Evolutionary conservation across 2,888 invertebrate genomes (phyloP), one percentile per base, ranked within the genome.

Genomic region (Yponomeuta sedellus): DNA sequence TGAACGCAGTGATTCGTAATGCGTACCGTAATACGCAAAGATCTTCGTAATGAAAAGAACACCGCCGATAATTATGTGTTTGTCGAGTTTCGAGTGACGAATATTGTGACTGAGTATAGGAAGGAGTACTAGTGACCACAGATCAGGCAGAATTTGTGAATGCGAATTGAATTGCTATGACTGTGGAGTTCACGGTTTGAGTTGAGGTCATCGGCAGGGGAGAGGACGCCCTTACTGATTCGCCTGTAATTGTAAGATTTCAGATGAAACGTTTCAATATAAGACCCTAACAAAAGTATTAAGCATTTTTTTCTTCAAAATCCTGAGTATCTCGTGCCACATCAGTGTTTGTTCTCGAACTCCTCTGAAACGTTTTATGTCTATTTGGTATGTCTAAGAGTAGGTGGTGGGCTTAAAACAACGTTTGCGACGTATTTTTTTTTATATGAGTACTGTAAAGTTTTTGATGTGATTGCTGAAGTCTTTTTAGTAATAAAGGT

Each of bases 181-280:
- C 58, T 19, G 58, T 19, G 20, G 19, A 58, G 10, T 58, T 58
- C 58, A 58, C 58, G n/a, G 12, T 20, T 10, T 58, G 20, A 58
- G 20, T 58, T 10, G 58, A 58, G n/a, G 58, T 5, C 19, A n/a
- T 58, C 58, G n/a, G 58, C 16, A 5, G 16, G 44, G 62, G 62
- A 62, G 62, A 34, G 62, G 62, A 62, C 62, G 62, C 62, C 62
- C 28, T 61, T 61, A 62, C 20, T 62, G 62, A 39, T 62, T 34
- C n/a, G 40, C 20, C 34, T 11, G 16, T 39, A 62, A 8, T 20
- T 39, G 8, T 39, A 25, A 39, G 28, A n/a, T 16, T 62, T 59
- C n/a, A 25, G 22, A 20, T 59, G n/a, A n/a, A 59, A 52, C 44
- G 22, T 59, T 59, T 59, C 22, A 59, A 25, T 25, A 20, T 52